Evolutionary conservation across 2,797 vertebrate genomes (phyloP), one percentile per base, ranked within the genome.

Genomic region (Schizopygopsis malacanthus): DNA sequence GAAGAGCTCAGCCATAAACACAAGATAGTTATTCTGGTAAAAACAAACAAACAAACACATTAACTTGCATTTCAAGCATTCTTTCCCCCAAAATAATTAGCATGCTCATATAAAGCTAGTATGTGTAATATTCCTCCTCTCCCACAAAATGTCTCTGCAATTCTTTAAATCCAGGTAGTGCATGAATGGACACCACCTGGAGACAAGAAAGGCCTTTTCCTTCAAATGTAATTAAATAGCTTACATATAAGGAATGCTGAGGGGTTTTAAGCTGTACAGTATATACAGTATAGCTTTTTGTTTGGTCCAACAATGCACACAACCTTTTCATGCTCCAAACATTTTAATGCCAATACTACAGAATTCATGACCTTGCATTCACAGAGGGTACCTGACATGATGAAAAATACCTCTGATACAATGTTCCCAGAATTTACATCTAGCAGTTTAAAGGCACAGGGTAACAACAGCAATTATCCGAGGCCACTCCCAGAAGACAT

Each of bases 1-100:
- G 92, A 99, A 99, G 86, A 99, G 94, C 90, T 99, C 98, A 84
- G 98, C 98, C 97, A 99, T 96, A 92, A 99, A 99, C 88, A 97
- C 98, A 95, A 99, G 95, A 93, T 98, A 99, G 93, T 99, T 99
- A 90, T 96, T 98, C 98, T 99, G 93, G 1, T 86, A 88, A 90
- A 89, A 88, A 70, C 39, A 50, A 13, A 54, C 86, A 67, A 56
- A 65, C 61, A 67, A 67, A 67, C 65, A 37, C 33, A 69, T 69
- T 39, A 69, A 28, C 16, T 69, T 69, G 33, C 9, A 39, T 18
- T 20, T 12, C 15, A 43, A 25, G 6, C 7, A 69, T 20, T 2
- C 28, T 72, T 2, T 3, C 6, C 7, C 11, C 15, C 13, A 0
- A 16, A 59, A 16, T 25, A 13, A 56, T 75, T 39, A 20, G 65